Evolutionary conservation across 2,797 vertebrate genomes (phyloP), one percentile per base, ranked within the genome.

Genomic region (Euphonia xanthogaster): DNA sequence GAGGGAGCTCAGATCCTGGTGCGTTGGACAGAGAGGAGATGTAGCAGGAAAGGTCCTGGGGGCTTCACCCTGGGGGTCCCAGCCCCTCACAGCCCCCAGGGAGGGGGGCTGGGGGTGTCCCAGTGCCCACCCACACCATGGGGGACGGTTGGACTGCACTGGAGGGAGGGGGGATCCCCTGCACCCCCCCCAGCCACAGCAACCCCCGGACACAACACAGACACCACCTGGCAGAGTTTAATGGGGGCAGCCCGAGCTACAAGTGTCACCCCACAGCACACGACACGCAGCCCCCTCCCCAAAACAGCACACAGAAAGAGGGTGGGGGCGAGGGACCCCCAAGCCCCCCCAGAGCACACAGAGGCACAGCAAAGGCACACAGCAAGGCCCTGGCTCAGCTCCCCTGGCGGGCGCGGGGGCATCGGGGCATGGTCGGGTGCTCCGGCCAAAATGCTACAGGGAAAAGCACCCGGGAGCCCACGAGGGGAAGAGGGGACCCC

Each of bases 311-410:
- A 76, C 88, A 33, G 92, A 72, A 9, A 31, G 33, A 7, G 17
- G 61, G 14, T 15, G 75, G 37, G 48, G 30, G 21, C 31, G 28
- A n/a, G 25, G 28, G 62, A 7, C 1, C 20, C 33, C 65, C 60
- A 17, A 0, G 4, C 10, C 24, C 30, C 70, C 80, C 81, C 78
- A 17, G 93, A 58, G 91, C 79, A 93, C 85, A 93, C 89, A 93
- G 53, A 82, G 63, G 74, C 96, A 95, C 95, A 90, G 90, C 94
- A 97, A 84, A 61, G 92, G 92, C 90, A 96, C 95, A 92, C 89
- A 81, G 81, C 33, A 2, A 14, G 90, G 72, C 75, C 83, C 89
- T 73, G 89, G 89, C 78, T 77, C 94, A 4, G 8, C 94, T 83
- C 65, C 91, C 44, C 33, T 0, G 2, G 40, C 1, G 1, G 27